Evolutionary conservation across 2,113 vertebrate genomes (phyloP), one percentile per base, ranked within the genome.

Genomic region (Pseudorasbora parva): DNA sequence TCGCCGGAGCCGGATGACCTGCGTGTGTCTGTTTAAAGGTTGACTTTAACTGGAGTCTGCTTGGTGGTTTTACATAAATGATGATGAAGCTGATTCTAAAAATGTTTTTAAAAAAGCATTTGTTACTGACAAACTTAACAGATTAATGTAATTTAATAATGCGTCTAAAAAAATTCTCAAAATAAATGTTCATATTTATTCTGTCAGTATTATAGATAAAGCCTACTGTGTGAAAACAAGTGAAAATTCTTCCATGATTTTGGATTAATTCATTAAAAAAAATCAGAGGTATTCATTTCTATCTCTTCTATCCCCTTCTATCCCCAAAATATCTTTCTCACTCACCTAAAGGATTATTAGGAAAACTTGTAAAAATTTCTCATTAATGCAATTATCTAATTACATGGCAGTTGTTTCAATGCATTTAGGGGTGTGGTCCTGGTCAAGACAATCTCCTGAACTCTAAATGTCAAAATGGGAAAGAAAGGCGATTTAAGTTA

Each of bases 11-110:
- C 49, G 41, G 30, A 33, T 43, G 82, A 66, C 79, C 57, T 59
- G 17, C 33, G 54, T 30, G 43, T 69, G 60, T 82, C 72, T 74
- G 62, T 69, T 37, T 64, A 79, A 30, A 64, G 43, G 9, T 43
- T 75, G 81, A 72, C 78, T 86, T 81, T 75, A 80, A 76, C 71
- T 78, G 7, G 71, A 62, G 43, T 77, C 15, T 59, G 51, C 45
- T 57, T 17, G 43, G n/a, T 75, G 33, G 51, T 23, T 59, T 82
- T 69, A 43, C 71, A 49, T 77, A 78, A 81, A 71, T 41, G 8
- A 47, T 12, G 41, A 33, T 19, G 30, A 23, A 60, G 57, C 23
- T 33, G 82, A 64, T 60, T 72, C 78, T 27, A 23, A 9, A 37
- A 51, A 51, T 66, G 43, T n/a, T n/a, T n/a, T n/a, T n/a, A 30